Conservation (phyloP, 2,797 vertebrate species). For the Syngnathus rostellatus region DNA sequence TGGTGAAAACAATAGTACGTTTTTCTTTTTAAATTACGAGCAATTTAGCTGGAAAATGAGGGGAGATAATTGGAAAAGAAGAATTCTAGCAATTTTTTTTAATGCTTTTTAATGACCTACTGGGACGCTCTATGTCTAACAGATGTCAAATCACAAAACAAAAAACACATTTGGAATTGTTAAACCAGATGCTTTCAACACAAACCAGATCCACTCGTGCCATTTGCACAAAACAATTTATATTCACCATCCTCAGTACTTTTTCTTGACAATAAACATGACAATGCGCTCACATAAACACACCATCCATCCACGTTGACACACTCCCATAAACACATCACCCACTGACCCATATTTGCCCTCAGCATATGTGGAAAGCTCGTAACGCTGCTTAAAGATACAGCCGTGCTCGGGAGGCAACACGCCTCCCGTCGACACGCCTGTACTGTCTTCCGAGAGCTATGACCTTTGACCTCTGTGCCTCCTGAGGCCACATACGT, state of each 20-base stretch:
- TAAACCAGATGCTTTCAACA: conserved; percentile 57
- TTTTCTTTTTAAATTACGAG: too few relatives aligned
- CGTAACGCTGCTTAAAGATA: conserved; percentile 54
- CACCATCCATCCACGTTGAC: conserved; percentile 7
- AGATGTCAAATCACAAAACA: conserved; percentile 13
- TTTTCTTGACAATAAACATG: conserved; percentile 18
- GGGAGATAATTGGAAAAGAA: too few relatives aligned
- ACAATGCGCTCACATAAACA: conserved; percentile 11
- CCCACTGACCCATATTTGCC: conserved; percentile 49
- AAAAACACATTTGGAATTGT: conserved; percentile 50
- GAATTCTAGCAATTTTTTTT: too few relatives aligned
- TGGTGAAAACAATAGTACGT: too few relatives aligned
- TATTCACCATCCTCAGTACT: conserved; percentile 13
- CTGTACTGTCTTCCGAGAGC: conserved; percentile 47
- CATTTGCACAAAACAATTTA: conserved; percentile 19
- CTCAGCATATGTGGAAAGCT: conserved; percentile 41
- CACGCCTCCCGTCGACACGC: conserved; percentile 45
- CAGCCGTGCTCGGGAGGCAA: conserved; percentile 41
- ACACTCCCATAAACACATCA: conserved; percentile 32
- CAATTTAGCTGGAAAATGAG: too few relatives aligned
- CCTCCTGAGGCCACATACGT: conserved; percentile 21
- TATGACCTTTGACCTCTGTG: conserved; percentile 40
- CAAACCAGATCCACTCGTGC: conserved; percentile 3
- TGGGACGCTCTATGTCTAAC: too few relatives aligned
- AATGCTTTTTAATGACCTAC: too few relatives aligned